Evolutionary conservation across 2,113 vertebrate genomes (phyloP).

Genomic region (Lycocorax pyrrhopterus): DNA sequence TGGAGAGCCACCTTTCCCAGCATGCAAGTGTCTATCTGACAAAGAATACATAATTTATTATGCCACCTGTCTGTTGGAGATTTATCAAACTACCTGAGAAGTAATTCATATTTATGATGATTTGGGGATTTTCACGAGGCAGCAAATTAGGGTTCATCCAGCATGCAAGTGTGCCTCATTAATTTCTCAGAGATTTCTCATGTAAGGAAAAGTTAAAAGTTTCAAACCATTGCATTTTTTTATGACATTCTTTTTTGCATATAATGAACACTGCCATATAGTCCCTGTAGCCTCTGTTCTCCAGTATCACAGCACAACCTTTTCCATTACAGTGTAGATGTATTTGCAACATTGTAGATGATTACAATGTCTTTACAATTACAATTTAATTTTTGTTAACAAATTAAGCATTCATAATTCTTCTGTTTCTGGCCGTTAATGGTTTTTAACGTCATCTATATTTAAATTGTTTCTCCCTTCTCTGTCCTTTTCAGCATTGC

Average conservation of each 20-base stretch:
- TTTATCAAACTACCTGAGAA: constrained; percentile 34
- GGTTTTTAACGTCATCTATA: background rate
- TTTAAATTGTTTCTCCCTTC: background rate
- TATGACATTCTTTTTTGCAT: background rate
- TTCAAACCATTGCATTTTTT: background rate
- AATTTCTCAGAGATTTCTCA: background rate
- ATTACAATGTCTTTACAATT: background rate
- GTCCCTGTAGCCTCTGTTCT: background rate
- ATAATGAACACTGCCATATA: background rate
- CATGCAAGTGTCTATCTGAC: constrained; percentile 37
- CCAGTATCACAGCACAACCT: background rate
- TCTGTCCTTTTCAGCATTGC: constrained; percentile 68
- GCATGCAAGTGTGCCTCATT: constrained; percentile 2
- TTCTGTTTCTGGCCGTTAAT: background rate
- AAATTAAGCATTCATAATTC: background rate
- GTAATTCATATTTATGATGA: constrained; percentile 50
- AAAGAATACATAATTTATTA: constrained; percentile 57
- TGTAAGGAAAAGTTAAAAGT: background rate
- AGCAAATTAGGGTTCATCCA: constrained; percentile 18
- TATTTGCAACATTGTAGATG: background rate
- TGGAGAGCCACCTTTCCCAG: constrained; percentile 49
- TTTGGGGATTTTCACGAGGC: constrained; percentile 45
- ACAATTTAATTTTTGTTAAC: background rate
- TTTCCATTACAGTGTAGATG: background rate
- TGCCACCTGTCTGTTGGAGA: constrained; percentile 49